phyloP scores from a whole-genome alignment of 2,113 vertebrate genomes.

The Hirundichthys speculiger region DNA sequence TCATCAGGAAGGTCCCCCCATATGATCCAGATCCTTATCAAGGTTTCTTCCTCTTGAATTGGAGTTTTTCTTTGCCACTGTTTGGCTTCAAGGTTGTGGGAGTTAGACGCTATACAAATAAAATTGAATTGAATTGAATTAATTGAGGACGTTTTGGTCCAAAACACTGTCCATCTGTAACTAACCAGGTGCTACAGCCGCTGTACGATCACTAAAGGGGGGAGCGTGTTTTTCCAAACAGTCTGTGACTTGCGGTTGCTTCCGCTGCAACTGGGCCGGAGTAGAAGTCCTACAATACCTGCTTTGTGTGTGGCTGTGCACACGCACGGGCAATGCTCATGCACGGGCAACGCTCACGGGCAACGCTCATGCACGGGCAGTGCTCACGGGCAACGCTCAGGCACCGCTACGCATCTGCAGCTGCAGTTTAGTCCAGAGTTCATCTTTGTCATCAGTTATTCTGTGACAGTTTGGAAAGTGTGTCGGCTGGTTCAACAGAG shows the following conservation, averaged over 20 bases:
- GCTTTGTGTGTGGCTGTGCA: slow-evolving; percentile 20
- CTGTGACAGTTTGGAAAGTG: slow-evolving; percentile 61
- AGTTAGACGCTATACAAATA: too few relatives aligned
- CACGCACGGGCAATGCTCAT: slow-evolving; percentile 15
- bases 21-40: too few relatives aligned
- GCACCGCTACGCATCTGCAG: slow-evolving; percentile 26
- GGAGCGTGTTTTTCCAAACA: slow-evolving; percentile 12
- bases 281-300: slow-evolving; percentile 14
- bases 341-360: not conserved
- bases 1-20: too few relatives aligned
- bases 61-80: too few relatives aligned
- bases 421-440: slow-evolving; percentile 45
- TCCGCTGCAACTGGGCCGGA: slow-evolving; percentile 10
- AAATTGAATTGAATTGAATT: too few relatives aligned
- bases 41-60: too few relatives aligned
- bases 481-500: slow-evolving; percentile 45
- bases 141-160: not conserved
- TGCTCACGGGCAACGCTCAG: slow-evolving; percentile 13
- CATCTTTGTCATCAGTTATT: slow-evolving; percentile 46
- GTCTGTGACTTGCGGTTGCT: slow-evolving; percentile 1
- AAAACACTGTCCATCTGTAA: slow-evolving; percentile 9
- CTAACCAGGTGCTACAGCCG: not conserved
- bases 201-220: not conserved
- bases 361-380: slow-evolving; percentile 9
- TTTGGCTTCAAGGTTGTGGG: too few relatives aligned